A percentile compares a stretch with the other conserved stretches of the same genome.
These are phyloP conservation scores for Trachelus troglodyta DNA, from an alignment of 2,888 invertebrate species.

Conservation along the genomic window DNA sequence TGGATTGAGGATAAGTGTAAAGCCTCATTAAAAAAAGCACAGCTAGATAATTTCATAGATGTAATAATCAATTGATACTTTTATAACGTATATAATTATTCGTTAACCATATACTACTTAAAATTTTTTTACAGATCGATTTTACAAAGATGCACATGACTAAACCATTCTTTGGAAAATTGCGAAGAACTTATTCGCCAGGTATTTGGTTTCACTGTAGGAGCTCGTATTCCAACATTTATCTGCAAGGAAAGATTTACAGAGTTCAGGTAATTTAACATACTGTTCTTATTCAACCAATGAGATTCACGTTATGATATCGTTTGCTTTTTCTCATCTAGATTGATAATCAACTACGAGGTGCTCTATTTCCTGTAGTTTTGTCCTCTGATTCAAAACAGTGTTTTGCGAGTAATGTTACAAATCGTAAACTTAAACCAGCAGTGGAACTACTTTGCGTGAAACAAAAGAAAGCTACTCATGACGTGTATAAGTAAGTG, in stretches of 20 bases:
- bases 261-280: slow-evolving; percentile 68
- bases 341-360: slow-evolving; percentile 81
- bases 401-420: slow-evolving; percentile 43
- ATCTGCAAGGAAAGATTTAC: slow-evolving; percentile 77
- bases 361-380: slow-evolving; percentile 78
- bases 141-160: slow-evolving; percentile 88
- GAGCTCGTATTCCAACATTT: slow-evolving; percentile 76
- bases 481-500: slow-evolving; percentile 52
- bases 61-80: slow-evolving; percentile 49
- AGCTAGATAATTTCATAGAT: slow-evolving; percentile 80
- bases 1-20: slow-evolving; percentile 87
- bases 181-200: slow-evolving; percentile 79
- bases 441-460: slow-evolving; percentile 54
- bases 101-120: too few species aligned
- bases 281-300: neutral
- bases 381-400: slow-evolving; percentile 72
- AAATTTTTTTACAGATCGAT: slow-evolving; percentile 71
- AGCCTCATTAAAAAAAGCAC: slow-evolving; percentile 76
- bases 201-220: slow-evolving; percentile 80
- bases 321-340: slow-evolving; percentile 65
- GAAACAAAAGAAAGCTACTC: slow-evolving; percentile 51
- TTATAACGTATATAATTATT: too few species aligned
- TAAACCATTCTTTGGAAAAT: slow-evolving; percentile 84
- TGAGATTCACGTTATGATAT: neutral
- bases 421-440: slow-evolving; percentile 52